phyloP scores from a whole-genome alignment of 30 jellyfish, hydroid and myxozoan species.

The Clytia hemisphaerica region DNA sequence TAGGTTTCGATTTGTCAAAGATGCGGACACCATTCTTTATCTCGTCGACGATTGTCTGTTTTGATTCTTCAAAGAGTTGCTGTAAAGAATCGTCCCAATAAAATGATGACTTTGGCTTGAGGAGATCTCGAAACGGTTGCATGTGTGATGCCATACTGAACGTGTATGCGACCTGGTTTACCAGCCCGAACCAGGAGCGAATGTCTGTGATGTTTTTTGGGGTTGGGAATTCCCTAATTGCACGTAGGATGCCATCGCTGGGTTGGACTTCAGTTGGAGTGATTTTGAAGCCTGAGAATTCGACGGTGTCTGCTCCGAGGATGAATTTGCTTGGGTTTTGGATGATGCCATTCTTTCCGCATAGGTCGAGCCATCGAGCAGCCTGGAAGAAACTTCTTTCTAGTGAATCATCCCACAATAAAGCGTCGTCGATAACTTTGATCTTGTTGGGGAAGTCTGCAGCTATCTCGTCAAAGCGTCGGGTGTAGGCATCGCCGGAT shows the following conservation, averaged over 20 bases:
- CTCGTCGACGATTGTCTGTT: conserved; percentile 4
- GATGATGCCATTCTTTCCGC: background rate
- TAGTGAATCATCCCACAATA: no score
- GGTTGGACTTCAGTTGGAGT: background rate
- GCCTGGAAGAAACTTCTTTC: no score
- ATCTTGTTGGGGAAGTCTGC: no score
- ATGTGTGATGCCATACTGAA: background rate
- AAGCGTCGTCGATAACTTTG: no score
- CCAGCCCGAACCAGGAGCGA: background rate
- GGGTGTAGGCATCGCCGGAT: no score
- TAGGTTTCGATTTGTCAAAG: conserved; percentile 8
- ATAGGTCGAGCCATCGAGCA: no score
- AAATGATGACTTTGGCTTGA: conserved; percentile 12
- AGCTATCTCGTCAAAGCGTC: no score
- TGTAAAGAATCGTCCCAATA: conserved; percentile 16
- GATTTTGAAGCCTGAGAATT: background rate
- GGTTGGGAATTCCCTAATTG: background rate
- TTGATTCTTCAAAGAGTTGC: conserved; percentile 6
- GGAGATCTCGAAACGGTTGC: conserved; percentile 39
- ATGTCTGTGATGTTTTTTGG: no score
- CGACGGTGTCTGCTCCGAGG: background rate
- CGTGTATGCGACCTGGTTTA: no score
- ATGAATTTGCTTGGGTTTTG: conserved; percentile 9
- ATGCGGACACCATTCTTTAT: no score
- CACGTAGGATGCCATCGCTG: no score